Percentiles rank a stretch among this genome's conserved stretches.
phyloP scores from a whole-genome alignment of 2,113 vertebrate genomes.

The Aythya baeri region DNA sequence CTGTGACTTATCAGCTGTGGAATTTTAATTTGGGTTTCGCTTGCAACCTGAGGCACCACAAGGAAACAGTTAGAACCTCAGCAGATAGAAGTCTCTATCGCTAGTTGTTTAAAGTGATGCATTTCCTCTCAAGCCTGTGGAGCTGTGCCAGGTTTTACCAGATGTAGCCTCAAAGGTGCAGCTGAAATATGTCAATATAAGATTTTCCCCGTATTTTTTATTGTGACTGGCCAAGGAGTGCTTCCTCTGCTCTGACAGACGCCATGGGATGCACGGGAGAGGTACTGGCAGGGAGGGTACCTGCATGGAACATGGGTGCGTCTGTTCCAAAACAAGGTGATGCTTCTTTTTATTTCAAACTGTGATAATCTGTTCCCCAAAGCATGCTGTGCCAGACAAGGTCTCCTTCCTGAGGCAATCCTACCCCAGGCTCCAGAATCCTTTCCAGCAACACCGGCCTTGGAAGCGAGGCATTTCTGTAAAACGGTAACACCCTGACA shows the following conservation, averaged over 20 bases:
- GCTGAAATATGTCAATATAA: background rate
- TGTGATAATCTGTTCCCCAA: background rate
- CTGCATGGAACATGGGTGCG: background rate
- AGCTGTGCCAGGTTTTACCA: background rate
- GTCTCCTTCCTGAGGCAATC: background rate
- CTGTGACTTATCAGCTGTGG: slow-evolving; percentile 1
- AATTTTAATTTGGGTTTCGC: background rate
- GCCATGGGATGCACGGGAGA: rapidly evolving
- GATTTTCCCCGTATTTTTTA: background rate
- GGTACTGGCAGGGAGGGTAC: background rate
- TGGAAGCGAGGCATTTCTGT: background rate
- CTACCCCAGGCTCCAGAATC: background rate
- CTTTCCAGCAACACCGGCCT: background rate
- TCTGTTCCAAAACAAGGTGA: background rate
- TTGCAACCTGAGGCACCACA: background rate
- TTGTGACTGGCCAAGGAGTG: rapidly evolving
- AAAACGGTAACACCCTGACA: rapidly evolving
- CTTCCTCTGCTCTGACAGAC: background rate
- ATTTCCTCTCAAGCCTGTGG: background rate
- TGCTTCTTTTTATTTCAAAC: background rate
- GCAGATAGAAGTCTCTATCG: background rate
- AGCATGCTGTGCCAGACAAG: background rate
- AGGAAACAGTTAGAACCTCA: background rate
- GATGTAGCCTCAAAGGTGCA: background rate
- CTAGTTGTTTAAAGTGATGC: background rate